Conservation (phyloP, 2,797 vertebrate species). For the Sparus aurata region DNA sequence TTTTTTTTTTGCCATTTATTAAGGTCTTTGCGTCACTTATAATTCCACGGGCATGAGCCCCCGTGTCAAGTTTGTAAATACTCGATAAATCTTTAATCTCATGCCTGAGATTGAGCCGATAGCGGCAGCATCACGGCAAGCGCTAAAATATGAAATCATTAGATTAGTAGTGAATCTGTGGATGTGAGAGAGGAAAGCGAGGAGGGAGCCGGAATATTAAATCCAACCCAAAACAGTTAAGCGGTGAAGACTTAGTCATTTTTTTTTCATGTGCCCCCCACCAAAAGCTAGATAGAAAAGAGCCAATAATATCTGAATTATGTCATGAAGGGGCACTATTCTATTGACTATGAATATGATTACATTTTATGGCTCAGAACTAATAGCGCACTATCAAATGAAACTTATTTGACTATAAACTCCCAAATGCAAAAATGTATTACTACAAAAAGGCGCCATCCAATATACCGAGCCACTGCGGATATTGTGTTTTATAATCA, state of each 20-base stretch:
- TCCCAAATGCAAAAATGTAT: constrained; percentile 67
- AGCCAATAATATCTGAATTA: constrained; percentile 78
- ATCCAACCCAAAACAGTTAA: constrained; percentile 65
- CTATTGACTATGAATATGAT: constrained; percentile 78
- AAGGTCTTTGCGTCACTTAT: constrained; percentile 66
- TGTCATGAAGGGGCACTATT: constrained; percentile 64
- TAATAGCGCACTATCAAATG: constrained; percentile 74
- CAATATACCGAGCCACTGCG: constrained; percentile 46
- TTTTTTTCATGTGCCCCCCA: constrained; percentile 18
- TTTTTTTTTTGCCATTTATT: constrained; percentile 52
- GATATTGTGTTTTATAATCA: constrained; percentile 67
- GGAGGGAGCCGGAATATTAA: constrained; percentile 56
- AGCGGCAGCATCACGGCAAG: constrained; percentile 32
- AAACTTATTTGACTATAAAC: constrained; percentile 74
- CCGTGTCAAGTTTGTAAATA: constrained; percentile 73
- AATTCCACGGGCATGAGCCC: constrained; percentile 57
- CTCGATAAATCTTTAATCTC: constrained; percentile 78
- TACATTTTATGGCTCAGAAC: constrained; percentile 75
- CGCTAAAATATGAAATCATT: constrained; percentile 67
- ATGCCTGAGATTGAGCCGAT: constrained; percentile 69
- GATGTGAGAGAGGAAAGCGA: constrained; percentile 29
- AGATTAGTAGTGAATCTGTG: constrained; percentile 60
- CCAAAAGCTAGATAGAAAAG: constrained; percentile 62
- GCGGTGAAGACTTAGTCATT: constrained; percentile 45
- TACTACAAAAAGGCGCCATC: constrained; percentile 52